These are phyloP conservation scores for Poecilia gillii DNA, from an alignment of 2,797 vertebrate species.

Conservation along the genomic window DNA sequence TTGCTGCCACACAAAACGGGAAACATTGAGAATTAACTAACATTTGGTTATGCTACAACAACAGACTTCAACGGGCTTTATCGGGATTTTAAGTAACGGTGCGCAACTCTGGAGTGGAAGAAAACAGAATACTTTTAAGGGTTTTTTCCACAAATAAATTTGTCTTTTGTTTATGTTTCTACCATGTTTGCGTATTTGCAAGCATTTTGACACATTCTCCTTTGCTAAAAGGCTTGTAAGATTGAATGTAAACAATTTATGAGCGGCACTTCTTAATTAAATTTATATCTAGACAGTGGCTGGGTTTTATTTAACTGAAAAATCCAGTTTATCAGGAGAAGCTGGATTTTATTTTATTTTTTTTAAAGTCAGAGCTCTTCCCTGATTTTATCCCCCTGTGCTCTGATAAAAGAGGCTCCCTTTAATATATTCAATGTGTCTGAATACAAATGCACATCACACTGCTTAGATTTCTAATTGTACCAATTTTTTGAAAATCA, in stretches of 20 bases:
- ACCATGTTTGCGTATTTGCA: background rate
- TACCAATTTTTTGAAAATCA: too few relatives aligned
- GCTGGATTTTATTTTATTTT: too few relatives aligned
- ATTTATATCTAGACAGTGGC: background rate
- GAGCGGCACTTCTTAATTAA: background rate
- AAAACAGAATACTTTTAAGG: background rate
- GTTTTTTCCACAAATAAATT: background rate
- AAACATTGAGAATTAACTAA: background rate
- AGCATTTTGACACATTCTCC: background rate
- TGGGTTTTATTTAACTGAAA: background rate
- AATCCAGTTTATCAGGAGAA: too few relatives aligned
- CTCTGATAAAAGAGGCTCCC: too few relatives aligned
- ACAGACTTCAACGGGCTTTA: background rate
- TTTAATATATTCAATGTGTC: too few relatives aligned
- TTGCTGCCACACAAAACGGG: conserved; percentile 77
- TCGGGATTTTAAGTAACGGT: background rate
- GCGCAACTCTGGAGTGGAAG: background rate
- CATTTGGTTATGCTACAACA: background rate
- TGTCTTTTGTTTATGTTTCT: background rate
- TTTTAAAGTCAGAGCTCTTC: too few relatives aligned
- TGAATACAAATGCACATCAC: too few relatives aligned
- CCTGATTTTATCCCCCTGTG: too few relatives aligned
- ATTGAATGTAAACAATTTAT: background rate
- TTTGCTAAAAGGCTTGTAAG: background rate
- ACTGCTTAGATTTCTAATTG: too few relatives aligned